Evolutionary conservation across 2,797 vertebrate genomes (phyloP).

Genomic region (Toxotes lorentzi): DNA sequence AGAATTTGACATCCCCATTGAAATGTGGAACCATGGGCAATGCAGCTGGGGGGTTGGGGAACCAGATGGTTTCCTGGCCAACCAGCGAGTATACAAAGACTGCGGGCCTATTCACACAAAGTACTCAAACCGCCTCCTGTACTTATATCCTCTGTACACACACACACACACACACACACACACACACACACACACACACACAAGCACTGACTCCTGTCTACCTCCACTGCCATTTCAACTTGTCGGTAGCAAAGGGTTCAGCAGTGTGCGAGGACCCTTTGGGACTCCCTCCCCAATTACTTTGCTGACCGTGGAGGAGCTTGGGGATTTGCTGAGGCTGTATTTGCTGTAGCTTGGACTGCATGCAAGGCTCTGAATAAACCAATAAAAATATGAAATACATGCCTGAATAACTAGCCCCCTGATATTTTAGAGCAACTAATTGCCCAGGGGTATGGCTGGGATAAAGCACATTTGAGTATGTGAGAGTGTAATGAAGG

Average conservation of each 20-base stretch:
- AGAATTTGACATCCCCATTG: constrained; percentile 70
- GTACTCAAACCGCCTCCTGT: constrained; percentile 55
- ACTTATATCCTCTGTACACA: constrained; percentile 45
- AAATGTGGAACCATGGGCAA: constrained; percentile 63
- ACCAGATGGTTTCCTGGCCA: constrained; percentile 82
- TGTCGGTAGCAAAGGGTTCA: constrained; percentile 67
- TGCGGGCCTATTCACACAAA: constrained; percentile 67
- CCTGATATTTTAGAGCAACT: constrained; percentile 76
- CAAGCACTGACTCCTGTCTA: constrained; percentile 62
- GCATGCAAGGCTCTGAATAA: constrained; percentile 69
- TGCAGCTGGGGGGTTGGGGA: constrained; percentile 61
- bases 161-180: constrained; percentile 36
- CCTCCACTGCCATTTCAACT: constrained; percentile 73
- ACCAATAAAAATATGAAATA: constrained; percentile 82
- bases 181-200: no score
- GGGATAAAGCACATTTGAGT: constrained; percentile 70
- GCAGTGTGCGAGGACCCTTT: constrained; percentile 70
- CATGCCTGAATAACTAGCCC: constrained; percentile 78
- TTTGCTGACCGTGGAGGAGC: constrained; percentile 77
- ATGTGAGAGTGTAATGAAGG: constrained; percentile 72
- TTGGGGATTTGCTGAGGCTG: constrained; percentile 72
- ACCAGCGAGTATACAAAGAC: constrained; percentile 73
- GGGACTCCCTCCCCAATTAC: constrained; percentile 85
- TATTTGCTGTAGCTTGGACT: constrained; percentile 71
- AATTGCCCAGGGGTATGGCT: constrained; percentile 76